Evolutionary conservation across 2,888 invertebrate species (phyloP).

Genomic region (Orthosia incerta): DNA sequence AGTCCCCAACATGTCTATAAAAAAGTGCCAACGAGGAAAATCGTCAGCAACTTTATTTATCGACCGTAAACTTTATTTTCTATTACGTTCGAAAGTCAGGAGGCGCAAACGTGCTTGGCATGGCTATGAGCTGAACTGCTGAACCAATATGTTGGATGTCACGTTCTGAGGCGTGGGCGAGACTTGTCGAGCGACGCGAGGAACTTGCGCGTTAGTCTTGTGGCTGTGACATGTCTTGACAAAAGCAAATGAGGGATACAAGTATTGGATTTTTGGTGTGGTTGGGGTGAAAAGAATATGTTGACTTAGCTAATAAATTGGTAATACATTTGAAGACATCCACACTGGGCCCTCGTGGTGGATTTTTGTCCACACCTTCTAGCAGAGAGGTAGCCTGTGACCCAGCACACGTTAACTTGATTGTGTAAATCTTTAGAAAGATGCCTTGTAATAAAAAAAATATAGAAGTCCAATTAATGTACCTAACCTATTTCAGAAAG

Average conservation of each 20-base stretch:
- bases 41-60: conserved; percentile 45
- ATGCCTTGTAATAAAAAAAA: no score
- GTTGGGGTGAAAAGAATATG: neutral
- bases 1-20: conserved; percentile 4
- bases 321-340: neutral
- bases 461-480: no score
- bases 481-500: no score
- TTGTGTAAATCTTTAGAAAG: no score
- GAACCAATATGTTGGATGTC: conserved; percentile 62
- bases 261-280: conserved; percentile 10
- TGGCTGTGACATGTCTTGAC: conserved; percentile 19
- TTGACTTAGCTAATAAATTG: neutral
- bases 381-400: neutral
- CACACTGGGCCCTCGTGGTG: neutral
- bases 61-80: conserved; percentile 60
- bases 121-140: conserved; percentile 36
- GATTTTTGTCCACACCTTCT: neutral
- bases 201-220: conserved; percentile 18
- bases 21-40: conserved; percentile 36
- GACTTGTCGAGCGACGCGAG: conserved; percentile 24
- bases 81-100: conserved; percentile 55
- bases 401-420: neutral
- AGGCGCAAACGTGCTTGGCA: conserved; percentile 54
- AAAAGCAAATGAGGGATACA: conserved; percentile 15
- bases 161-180: conserved; percentile 54